phyloP scores from a whole-genome alignment of 2,888 invertebrate species.

The Drosophila basisetae region DNA sequence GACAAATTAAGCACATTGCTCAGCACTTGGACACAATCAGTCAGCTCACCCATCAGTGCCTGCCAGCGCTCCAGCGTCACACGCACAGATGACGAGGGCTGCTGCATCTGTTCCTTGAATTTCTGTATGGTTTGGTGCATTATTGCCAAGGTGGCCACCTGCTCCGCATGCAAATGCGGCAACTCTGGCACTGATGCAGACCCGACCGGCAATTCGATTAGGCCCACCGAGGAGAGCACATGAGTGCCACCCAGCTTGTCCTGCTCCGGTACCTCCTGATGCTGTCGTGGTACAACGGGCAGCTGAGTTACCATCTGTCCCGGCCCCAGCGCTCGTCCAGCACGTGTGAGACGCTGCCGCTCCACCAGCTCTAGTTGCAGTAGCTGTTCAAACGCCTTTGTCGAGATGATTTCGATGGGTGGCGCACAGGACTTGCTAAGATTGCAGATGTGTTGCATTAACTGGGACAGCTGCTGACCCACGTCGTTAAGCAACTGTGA shows the following conservation, averaged over 20 bases:
- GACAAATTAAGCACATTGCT: constrained; percentile 62
- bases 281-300: constrained; percentile 4
- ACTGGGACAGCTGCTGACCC: constrained; percentile 35
- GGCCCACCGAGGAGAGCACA: constrained; percentile 40
- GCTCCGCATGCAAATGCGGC: constrained; percentile 55
- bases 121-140: constrained; percentile 51
- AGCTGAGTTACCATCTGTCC: constrained; percentile 33
- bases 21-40: constrained; percentile 48
- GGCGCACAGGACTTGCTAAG: constrained; percentile 55
- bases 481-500: constrained; percentile 45
- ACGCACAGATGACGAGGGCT: constrained; percentile 20
- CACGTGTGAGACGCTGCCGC: constrained; percentile 41
- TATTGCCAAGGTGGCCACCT: constrained; percentile 51
- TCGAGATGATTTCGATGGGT: constrained; percentile 57
- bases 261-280: neutral
- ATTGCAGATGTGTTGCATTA: constrained; percentile 35
- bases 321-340: constrained; percentile 24
- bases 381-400: constrained; percentile 33
- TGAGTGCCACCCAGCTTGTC: neutral
- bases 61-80: constrained; percentile 29
- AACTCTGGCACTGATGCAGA: constrained; percentile 38
- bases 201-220: constrained; percentile 44
- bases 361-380: constrained; percentile 40
- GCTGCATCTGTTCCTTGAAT: constrained; percentile 20
- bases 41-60: constrained; percentile 42